Conservation (phyloP, 2,797 vertebrate genomes). For the Catamblyrhynchus diadema region DNA sequence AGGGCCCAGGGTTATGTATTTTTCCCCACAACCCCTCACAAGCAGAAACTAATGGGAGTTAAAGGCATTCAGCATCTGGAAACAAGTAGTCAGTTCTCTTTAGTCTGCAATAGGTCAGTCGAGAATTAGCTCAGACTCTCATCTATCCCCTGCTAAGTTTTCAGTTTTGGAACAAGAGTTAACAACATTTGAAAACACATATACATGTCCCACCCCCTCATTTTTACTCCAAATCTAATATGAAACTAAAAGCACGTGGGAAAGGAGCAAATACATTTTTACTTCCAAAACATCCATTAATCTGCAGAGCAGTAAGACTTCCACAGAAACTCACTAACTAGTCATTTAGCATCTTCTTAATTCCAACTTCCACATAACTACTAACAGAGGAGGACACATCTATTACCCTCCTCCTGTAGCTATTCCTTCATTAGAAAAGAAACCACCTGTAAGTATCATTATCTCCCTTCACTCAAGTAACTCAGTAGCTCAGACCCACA, state of each 20-base stretch:
- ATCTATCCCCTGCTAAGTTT: not conserved
- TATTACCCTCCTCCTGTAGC: not conserved
- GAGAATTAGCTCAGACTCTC: not conserved
- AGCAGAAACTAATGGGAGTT: not conserved
- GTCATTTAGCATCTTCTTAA: not conserved
- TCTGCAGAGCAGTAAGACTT: not conserved
- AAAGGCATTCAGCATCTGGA: slow-evolving; percentile 6
- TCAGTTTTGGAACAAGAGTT: not conserved
- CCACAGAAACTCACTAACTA: not conserved
- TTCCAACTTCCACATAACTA: not conserved
- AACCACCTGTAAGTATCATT: not conserved
- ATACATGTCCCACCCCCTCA: not conserved
- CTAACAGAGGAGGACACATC: not conserved
- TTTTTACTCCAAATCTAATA: not conserved
- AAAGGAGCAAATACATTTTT: not conserved
- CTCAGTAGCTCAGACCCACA: not conserved
- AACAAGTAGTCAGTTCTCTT: not conserved
- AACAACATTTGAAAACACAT: not conserved
- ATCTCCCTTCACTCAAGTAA: not conserved
- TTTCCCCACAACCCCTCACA: not conserved
- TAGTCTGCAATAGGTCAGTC: not conserved
- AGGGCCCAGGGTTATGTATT: not conserved
- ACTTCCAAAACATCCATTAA: not conserved
- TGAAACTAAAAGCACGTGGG: not conserved
- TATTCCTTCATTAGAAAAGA: not conserved